Percentiles rank a stretch among this genome's conserved stretches.
These are phyloP conservation scores for Drosophila neonasuta DNA, from an alignment of 2,888 invertebrate genomes.

Conservation along the genomic window DNA sequence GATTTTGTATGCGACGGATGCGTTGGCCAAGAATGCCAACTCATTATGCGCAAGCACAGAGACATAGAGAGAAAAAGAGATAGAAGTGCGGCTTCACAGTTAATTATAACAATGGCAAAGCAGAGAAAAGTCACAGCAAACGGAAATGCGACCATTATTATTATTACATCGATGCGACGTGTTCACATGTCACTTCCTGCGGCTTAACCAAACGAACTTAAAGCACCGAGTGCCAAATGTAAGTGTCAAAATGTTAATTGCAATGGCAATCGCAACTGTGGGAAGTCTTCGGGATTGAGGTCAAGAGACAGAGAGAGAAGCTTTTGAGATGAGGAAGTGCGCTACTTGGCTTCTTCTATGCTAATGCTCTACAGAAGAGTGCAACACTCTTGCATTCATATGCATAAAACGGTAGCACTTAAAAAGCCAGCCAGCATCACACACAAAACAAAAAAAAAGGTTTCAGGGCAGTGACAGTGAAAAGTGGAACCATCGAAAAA, in stretches of 20 bases:
- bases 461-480: constrained; percentile 25
- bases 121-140: constrained; percentile 50
- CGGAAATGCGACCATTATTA: constrained; percentile 51
- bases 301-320: constrained; percentile 12
- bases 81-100: constrained; percentile 53
- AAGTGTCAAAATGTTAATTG: constrained; percentile 70
- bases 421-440: constrained; percentile 32
- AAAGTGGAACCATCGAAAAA: constrained; percentile 16
- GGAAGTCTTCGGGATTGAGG: constrained; percentile 27
- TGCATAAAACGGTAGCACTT: constrained; percentile 66
- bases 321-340: constrained; percentile 22
- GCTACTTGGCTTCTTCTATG: constrained; percentile 39
- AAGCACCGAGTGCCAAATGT: constrained; percentile 46
- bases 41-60: constrained; percentile 54
- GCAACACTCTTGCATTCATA: constrained; percentile 34
- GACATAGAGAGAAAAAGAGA: neutral
- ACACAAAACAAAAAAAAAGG: constrained; percentile 18
- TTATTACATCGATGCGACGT: constrained; percentile 39
- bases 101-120: constrained; percentile 68
- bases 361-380: constrained; percentile 33
- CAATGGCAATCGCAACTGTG: constrained; percentile 39
- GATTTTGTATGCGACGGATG: constrained; percentile 68
- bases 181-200: constrained; percentile 60
- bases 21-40: constrained; percentile 66
- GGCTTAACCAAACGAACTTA: constrained; percentile 36